Evolutionary conservation across 2,797 vertebrate species (phyloP).

Genomic region (Ceyx erithaca): DNA sequence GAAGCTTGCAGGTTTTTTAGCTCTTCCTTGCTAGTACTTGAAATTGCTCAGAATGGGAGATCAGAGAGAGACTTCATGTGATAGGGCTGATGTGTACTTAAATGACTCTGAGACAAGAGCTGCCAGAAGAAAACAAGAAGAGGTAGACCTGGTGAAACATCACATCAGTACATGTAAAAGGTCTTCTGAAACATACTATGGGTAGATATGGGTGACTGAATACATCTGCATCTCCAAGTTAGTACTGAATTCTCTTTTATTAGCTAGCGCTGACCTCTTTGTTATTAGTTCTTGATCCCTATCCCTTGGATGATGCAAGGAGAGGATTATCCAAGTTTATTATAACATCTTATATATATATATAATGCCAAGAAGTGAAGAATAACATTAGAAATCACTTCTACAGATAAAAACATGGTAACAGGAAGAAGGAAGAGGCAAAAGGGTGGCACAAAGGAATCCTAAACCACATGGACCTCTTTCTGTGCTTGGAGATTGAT

Average conservation of each 20-base stretch:
- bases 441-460: neutral
- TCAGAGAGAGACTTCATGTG: neutral
- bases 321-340: neutral
- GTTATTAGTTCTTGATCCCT: neutral
- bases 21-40: neutral
- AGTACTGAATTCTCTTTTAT: neutral
- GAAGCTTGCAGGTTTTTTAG: neutral
- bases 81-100: neutral
- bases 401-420: neutral
- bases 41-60: neutral
- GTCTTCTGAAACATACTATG: neutral
- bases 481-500: neutral
- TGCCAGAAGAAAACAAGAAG: neutral
- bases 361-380: neutral
- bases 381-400: neutral
- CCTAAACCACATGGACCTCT: neutral
- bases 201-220: neutral
- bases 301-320: neutral
- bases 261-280: neutral
- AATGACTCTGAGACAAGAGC: neutral
- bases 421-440: neutral
- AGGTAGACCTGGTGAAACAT: neutral
- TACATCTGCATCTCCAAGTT: neutral
- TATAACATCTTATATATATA: neutral
- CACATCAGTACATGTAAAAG: neutral